Conservation (phyloP, 1,140 invertebrate species). For the Drosophila yakuba region DNA sequence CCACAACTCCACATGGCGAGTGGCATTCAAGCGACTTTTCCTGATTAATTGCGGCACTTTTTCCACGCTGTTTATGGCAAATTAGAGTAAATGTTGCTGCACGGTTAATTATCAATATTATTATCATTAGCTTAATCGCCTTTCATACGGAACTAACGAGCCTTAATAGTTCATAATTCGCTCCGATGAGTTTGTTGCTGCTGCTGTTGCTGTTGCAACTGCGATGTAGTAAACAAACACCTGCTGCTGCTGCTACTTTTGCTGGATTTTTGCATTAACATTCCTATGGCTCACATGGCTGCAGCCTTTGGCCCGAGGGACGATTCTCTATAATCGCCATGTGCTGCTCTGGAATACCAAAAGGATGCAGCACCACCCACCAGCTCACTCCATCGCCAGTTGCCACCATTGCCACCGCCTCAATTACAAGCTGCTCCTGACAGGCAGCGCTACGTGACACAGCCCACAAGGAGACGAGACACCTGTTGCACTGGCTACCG, state of each 20-base stretch:
- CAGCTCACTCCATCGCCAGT: too few relatives aligned
- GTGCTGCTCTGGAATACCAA: slow-evolving; percentile 65
- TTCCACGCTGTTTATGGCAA: slow-evolving; percentile 22
- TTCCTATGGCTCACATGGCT: slow-evolving; percentile 38
- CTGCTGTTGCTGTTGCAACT: neutral
- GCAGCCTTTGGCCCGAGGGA: slow-evolving; percentile 15
- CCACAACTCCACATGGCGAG: neutral
- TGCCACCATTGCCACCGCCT: slow-evolving; percentile 40
- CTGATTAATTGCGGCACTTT: slow-evolving; percentile 33
- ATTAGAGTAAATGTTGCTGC: slow-evolving; percentile 37
- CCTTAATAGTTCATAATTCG: slow-evolving; percentile 51
- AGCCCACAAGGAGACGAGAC: slow-evolving; percentile 55
- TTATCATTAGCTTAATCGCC: slow-evolving; percentile 41
- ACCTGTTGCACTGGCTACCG: slow-evolving; percentile 70
- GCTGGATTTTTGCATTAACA: slow-evolving; percentile 42
- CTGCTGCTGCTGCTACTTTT: slow-evolving; percentile 31
- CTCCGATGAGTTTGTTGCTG: slow-evolving; percentile 11
- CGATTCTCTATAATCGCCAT: slow-evolving; percentile 51
- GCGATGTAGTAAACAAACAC: slow-evolving; percentile 28
- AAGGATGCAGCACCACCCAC: slow-evolving; percentile 23
- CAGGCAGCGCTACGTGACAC: slow-evolving; percentile 66
- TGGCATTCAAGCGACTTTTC: slow-evolving; percentile 10
- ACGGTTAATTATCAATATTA: slow-evolving; percentile 45
- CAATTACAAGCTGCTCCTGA: slow-evolving; percentile 75
- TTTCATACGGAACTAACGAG: slow-evolving; percentile 44